phyloP scores from a whole-genome alignment of 2,113 vertebrate species.

The Montifringilla adamsi region DNA sequence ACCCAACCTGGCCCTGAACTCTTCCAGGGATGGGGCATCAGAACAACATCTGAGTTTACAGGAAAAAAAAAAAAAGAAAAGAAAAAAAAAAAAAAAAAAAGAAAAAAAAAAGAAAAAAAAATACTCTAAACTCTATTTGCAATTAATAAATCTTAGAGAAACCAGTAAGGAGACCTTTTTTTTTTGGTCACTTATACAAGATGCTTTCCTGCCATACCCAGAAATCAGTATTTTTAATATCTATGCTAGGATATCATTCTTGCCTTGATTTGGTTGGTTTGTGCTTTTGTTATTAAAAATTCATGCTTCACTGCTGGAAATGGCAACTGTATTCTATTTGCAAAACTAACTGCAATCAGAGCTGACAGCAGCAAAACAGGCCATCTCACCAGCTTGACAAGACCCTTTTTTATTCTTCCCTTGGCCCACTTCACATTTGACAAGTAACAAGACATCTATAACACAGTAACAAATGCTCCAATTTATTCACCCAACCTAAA shows the following conservation, averaged over 20 bases:
- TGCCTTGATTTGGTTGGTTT: not conserved
- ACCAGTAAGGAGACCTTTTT: not conserved
- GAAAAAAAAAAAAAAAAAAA: not conserved
- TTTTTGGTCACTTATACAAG: not conserved
- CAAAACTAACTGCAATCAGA: slow-evolving; percentile 68
- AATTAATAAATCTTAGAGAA: not conserved
- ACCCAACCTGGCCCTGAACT: not conserved
- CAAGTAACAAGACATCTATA: slow-evolving; percentile 72
- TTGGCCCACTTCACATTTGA: slow-evolving; percentile 76
- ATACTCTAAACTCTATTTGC: not conserved
- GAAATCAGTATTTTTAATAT: not conserved
- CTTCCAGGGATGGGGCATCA: not conserved
- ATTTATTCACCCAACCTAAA: slow-evolving; percentile 81
- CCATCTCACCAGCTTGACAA: slow-evolving; percentile 46
- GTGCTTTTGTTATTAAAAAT: slow-evolving; percentile 35
- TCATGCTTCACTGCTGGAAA: slow-evolving; percentile 65
- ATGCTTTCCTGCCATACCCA: not conserved
- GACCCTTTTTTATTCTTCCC: slow-evolving; percentile 66
- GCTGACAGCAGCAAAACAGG: slow-evolving; percentile 49
- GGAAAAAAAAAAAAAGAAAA: not conserved
- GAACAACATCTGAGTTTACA: not conserved
- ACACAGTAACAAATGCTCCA: slow-evolving; percentile 79
- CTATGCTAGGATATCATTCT: not conserved
- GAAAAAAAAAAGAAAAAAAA: not conserved
- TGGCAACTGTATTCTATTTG: slow-evolving; percentile 66